phyloP scores from a whole-genome alignment of 2,888 invertebrate genomes.

The Adineta ricciae region DNA sequence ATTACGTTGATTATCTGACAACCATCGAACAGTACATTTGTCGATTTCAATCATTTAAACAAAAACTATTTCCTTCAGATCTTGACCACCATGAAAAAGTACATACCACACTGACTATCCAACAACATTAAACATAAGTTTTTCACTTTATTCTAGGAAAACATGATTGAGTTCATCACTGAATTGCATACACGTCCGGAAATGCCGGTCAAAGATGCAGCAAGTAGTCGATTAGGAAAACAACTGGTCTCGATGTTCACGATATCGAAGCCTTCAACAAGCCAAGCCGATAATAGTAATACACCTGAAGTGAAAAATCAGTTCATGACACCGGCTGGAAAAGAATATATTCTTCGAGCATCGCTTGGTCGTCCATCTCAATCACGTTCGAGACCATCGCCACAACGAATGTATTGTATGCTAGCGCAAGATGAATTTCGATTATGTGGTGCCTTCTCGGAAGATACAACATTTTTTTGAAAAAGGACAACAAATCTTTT shows the following conservation, averaged over 20 bases:
- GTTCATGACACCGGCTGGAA: slow-evolving; percentile 56
- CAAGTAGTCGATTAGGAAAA: background rate
- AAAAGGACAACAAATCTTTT: background rate
- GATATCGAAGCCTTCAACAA: background rate
- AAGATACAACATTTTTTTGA: slow-evolving; percentile 60
- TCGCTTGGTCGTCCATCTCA: slow-evolving; percentile 57
- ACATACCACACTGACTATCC: background rate
- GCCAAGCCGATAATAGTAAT: background rate
- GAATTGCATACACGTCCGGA: slow-evolving; percentile 14
- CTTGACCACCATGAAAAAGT: background rate
- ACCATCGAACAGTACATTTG: background rate
- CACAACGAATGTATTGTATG: slow-evolving; percentile 63
- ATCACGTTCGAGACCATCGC: slow-evolving; percentile 55
- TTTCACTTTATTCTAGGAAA: background rate
- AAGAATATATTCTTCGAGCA: slow-evolving; percentile 61
- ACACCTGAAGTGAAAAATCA: slow-evolving; percentile 34
- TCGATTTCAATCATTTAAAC: slow-evolving; percentile 16
- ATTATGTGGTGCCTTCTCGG: slow-evolving; percentile 68
- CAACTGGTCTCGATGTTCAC: background rate
- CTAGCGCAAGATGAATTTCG: slow-evolving; percentile 62
- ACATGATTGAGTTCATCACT: background rate
- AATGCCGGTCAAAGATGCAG: background rate
- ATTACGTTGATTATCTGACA: background rate
- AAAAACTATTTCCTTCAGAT: slow-evolving; percentile 5
- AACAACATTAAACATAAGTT: background rate